These are phyloP conservation scores for Leucophenga maculata DNA, from an alignment of 2,888 invertebrate genomes.

Conservation along the genomic window DNA sequence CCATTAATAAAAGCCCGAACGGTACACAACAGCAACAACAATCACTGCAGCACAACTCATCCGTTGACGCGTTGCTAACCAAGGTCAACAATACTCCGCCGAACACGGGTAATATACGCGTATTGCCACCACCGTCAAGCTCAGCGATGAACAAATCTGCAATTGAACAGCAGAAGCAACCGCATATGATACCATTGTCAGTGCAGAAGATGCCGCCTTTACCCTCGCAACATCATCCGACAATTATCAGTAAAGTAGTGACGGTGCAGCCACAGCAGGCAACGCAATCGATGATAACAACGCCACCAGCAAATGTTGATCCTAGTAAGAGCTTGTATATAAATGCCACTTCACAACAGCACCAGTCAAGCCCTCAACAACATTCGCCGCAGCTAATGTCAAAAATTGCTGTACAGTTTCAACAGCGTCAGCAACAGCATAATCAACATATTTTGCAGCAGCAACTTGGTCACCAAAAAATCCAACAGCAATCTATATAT, in stretches of 20 bases:
- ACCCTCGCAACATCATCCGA: conserved; percentile 59
- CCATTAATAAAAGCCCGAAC: not conserved
- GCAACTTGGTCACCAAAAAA: conserved; percentile 35
- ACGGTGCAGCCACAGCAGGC: conserved; percentile 68
- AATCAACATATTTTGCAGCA: conserved; percentile 44
- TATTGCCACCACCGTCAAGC: conserved; percentile 38
- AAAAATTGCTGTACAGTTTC: conserved; percentile 60
- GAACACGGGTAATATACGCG: not conserved
- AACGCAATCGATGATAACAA: conserved; percentile 56
- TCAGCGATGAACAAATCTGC: conserved; percentile 67
- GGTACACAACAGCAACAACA: conserved; percentile 13
- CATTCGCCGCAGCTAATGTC: conserved; percentile 64
- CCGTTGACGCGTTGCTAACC: conserved; percentile 4
- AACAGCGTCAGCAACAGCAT: conserved; percentile 48
- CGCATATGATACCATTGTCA: conserved; percentile 57
- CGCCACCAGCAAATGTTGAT: conserved; percentile 49
- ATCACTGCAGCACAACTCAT: not conserved
- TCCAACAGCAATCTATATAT: conserved; percentile 39
- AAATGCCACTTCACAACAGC: conserved; percentile 45
- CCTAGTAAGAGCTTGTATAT: conserved; percentile 48
- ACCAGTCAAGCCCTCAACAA: conserved; percentile 40
- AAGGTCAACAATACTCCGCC: not conserved
- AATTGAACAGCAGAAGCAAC: conserved; percentile 53
- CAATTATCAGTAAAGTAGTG: conserved; percentile 68
- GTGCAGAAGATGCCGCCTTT: conserved; percentile 64